Percentiles rank a stretch among this genome's conserved stretches.
Evolutionary conservation across 2,888 invertebrate genomes (phyloP).

Genomic region (Incurvaria masculella): DNA sequence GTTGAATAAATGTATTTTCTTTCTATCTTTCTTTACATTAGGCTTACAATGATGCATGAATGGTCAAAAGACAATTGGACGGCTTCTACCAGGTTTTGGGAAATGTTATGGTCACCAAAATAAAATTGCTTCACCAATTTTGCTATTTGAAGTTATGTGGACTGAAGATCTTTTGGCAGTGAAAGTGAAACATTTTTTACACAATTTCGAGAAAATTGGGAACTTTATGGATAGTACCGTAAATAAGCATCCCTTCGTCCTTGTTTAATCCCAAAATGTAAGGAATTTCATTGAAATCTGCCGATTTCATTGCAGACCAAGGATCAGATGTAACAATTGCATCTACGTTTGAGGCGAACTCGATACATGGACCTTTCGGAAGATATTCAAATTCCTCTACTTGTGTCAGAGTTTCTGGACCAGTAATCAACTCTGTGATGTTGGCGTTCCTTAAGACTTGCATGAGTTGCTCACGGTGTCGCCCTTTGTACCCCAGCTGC

Average conservation of each 20-base stretch:
- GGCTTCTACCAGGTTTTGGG: no score
- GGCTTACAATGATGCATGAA: no score
- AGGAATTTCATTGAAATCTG: slow-evolving; percentile 10
- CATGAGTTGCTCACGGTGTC: slow-evolving; percentile 3
- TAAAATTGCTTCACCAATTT: no score
- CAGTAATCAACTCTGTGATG: slow-evolving; percentile 5
- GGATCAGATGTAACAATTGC: slow-evolving; percentile 14
- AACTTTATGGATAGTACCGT: not conserved
- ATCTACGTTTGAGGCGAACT: slow-evolving; percentile 7
- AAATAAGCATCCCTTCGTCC: slow-evolving; percentile 9
- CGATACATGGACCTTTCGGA: slow-evolving; percentile 9
- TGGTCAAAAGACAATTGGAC: no score
- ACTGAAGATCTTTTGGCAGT: not conserved
- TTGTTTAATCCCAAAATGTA: slow-evolving; percentile 9
- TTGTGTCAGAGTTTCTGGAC: slow-evolving; percentile 5
- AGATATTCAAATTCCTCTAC: slow-evolving; percentile 5
- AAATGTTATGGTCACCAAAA: no score
- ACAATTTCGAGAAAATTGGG: not conserved
- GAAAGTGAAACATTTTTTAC: slow-evolving; percentile 1
- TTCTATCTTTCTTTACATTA: no score
- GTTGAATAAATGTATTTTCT: no score
- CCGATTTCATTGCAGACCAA: slow-evolving; percentile 10
- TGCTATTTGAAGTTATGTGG: not conserved
- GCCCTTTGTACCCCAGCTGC: slow-evolving; percentile 32
- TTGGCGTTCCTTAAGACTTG: slow-evolving; percentile 1